Evolutionary conservation across 1,140 invertebrate species (phyloP), one percentile per base, ranked within the genome.

Genomic region (Caenorhabditis briggsae): DNA sequence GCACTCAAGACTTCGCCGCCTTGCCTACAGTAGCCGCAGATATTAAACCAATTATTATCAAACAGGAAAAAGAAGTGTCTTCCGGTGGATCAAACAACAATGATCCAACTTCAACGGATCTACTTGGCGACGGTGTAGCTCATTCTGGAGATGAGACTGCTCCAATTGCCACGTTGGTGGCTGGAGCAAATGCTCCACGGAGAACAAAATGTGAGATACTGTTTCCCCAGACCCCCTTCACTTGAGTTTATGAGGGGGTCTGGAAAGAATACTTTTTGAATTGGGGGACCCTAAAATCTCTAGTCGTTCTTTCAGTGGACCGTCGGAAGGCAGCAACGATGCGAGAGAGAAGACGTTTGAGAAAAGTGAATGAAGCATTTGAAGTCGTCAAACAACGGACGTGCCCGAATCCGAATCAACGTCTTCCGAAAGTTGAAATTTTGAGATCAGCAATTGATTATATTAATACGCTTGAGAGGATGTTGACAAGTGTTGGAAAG

Each of bases 281-380:
- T 0, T 43, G 25, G 43, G 2, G 50, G 12, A 78, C 70, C n/a
- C n/a, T 50, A 46, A 78, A 78, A 78, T 78, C 53, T 78, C 46
- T 41, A 78, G 70, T 78, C 70, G 70, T 78, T 78, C 70, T 97
- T 20, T 95, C 96, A 6, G 96, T 98, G 1, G 97, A 99, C 93
- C 94, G 97, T 56, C 94, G 97, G 90, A 98, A 98, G 94, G 97
- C 97, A 7, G 97, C 97, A 2, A 99, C 97, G 0, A 94, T 99
- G 92, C 93, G 97, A 0, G 97, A 99, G 93, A 94, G 97, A 88
- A 93, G 97, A 88, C 94, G 97, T 87, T 94, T 99, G 55, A 94
- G 96, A 91, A 98, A 98, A 95, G 97, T 99, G 88, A 99, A 99
- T 93, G 97, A 98, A 93, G 97, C 97, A 0, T 99, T 98, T 93